Evolutionary conservation across 1,140 invertebrate genomes (phyloP).

Genomic region (Drosophila varians): DNA sequence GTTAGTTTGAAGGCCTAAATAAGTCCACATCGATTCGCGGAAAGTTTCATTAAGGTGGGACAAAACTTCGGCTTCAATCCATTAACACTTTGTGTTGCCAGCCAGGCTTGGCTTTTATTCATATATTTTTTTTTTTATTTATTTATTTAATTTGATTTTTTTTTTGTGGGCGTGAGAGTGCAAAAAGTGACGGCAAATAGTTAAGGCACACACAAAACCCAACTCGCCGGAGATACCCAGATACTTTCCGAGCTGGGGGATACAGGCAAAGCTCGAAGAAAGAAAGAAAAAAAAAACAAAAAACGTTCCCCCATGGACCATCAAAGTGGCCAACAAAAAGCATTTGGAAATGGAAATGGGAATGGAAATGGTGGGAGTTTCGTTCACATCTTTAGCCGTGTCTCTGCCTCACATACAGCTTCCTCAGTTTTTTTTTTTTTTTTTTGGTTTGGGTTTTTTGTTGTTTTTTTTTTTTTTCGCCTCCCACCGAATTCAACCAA

Average conservation of each 20-base stretch:
- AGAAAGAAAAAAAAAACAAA: conserved; percentile 12
- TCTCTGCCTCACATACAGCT: conserved; percentile 3
- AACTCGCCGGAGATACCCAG: background rate
- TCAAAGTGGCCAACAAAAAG: conserved; percentile 47
- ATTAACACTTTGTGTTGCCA: conserved; percentile 39
- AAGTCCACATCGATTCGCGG: background rate
- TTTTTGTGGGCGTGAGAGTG: conserved; percentile 52
- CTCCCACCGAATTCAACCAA: conserved; percentile 56
- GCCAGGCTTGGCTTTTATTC: conserved; percentile 21
- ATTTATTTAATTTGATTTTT: conserved; percentile 10
- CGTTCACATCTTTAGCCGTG: background rate
- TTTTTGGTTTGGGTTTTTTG: no score
- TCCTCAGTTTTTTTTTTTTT: conserved; percentile 9
- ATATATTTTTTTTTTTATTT: background rate
- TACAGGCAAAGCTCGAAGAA: no score
- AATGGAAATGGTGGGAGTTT: conserved; percentile 44
- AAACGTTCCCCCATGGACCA: conserved; percentile 38
- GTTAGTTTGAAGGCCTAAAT: background rate
- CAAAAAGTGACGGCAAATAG: conserved; percentile 38
- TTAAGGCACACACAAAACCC: conserved; percentile 5
- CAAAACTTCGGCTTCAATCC: conserved; percentile 44
- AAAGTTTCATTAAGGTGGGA: conserved; percentile 26
- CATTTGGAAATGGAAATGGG: conserved; percentile 39
- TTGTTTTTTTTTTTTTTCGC: no score
- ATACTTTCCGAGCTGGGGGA: background rate